Conservation (phyloP, 1,140 invertebrate genomes). For the Papilio aristodemus region DNA sequence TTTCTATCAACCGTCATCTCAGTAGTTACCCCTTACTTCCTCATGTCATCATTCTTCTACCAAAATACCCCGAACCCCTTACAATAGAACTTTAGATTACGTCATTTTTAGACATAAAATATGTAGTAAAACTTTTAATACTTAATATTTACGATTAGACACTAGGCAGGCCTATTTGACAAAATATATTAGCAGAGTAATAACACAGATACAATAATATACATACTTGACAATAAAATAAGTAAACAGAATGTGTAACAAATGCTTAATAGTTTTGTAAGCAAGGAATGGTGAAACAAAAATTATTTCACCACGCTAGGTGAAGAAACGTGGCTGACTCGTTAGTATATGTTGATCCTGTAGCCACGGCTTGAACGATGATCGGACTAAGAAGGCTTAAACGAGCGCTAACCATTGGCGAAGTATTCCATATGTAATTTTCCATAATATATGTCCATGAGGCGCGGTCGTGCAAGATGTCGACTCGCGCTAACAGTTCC, state of each 20-base stretch:
- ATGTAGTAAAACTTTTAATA: too few relatives aligned
- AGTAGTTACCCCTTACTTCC: too few relatives aligned
- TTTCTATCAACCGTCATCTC: too few relatives aligned
- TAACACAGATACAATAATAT: not conserved
- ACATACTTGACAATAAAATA: not conserved
- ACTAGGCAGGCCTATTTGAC: too few relatives aligned
- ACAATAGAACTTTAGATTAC: too few relatives aligned
- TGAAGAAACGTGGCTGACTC: not conserved
- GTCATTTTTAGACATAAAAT: too few relatives aligned
- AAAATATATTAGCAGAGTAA: too few relatives aligned
- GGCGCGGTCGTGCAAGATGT: constrained; percentile 34
- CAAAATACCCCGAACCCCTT: too few relatives aligned
- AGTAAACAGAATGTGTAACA: not conserved
- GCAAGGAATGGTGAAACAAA: constrained; percentile 17
- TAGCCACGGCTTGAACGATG: constrained; percentile 13
- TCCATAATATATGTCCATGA: constrained; percentile 53
- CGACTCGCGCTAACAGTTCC: constrained; percentile 59
- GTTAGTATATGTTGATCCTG: constrained; percentile 29
- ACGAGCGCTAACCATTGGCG: constrained; percentile 24
- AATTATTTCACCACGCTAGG: constrained; percentile 17
- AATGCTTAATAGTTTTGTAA: not conserved
- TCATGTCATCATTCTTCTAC: too few relatives aligned
- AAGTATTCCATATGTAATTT: constrained; percentile 57
- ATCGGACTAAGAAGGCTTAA: not conserved
- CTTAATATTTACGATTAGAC: too few relatives aligned